phyloP scores from a whole-genome alignment of 2,888 invertebrate species.

The Cantharis rustica region DNA sequence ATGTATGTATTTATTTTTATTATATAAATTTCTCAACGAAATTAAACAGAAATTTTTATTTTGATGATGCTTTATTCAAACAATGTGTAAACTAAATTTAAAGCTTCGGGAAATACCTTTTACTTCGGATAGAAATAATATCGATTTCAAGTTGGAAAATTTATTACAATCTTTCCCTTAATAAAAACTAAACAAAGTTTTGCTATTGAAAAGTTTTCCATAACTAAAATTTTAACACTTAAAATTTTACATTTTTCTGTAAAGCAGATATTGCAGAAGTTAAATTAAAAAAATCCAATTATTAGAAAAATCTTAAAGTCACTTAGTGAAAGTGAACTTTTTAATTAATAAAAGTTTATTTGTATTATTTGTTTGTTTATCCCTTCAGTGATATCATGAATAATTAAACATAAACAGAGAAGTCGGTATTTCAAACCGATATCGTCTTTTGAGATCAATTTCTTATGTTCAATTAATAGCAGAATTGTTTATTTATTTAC shows the following conservation, averaged over 20 bases:
- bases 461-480: no score
- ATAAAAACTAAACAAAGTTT: neutral
- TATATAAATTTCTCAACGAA: neutral
- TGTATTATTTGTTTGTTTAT: no score
- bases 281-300: neutral
- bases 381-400: no score
- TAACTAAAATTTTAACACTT: neutral
- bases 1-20: no score
- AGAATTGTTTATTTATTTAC: no score
- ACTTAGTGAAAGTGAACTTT: neutral
- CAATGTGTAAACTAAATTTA: neutral
- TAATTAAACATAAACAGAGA: no score
- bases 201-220: neutral
- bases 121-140: neutral
- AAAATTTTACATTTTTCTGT: neutral
- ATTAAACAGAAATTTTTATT: neutral
- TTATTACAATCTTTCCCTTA: neutral
- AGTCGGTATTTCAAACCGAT: no score
- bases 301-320: neutral
- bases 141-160: neutral
- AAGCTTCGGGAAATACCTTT: neutral
- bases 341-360: neutral
- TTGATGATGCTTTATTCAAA: neutral
- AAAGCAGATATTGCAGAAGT: neutral
- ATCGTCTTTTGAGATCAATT: no score